These are phyloP conservation scores for Gerris lacustris DNA, from an alignment of 2,888 invertebrate species.

Conservation along the genomic window DNA sequence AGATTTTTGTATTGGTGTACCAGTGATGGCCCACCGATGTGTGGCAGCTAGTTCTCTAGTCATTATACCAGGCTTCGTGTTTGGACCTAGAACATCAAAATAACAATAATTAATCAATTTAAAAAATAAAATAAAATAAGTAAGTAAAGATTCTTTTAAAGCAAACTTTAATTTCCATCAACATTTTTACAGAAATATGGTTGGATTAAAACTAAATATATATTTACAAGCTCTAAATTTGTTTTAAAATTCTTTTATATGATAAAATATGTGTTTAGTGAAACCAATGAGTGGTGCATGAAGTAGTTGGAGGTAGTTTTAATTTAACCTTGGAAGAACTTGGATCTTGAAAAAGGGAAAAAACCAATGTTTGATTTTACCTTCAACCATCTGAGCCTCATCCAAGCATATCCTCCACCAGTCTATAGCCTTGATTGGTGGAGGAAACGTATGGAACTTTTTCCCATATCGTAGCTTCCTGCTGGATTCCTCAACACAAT, in stretches of 20 bases:
- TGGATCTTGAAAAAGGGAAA: too few relatives aligned
- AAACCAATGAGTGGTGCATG: too few relatives aligned
- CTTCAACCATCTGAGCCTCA: conserved; percentile 68
- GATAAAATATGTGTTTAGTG: too few relatives aligned
- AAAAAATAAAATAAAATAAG: too few relatives aligned
- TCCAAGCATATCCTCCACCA: conserved; percentile 71
- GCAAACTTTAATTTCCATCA: too few relatives aligned
- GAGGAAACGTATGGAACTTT: conserved; percentile 49
- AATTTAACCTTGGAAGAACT: too few relatives aligned
- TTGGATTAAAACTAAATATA: too few relatives aligned
- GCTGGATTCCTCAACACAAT: conserved; percentile 30
- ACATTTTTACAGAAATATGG: too few relatives aligned
- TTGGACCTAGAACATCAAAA: conserved; percentile 34
- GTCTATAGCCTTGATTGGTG: conserved; percentile 53
- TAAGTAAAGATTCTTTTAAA: too few relatives aligned
- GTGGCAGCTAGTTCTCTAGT: conserved; percentile 45
- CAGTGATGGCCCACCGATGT: conserved; percentile 63
- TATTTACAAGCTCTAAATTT: too few relatives aligned
- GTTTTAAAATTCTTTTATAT: too few relatives aligned
- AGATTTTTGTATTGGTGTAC: conserved; percentile 54
- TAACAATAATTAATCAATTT: background rate
- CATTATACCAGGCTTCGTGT: conserved; percentile 49
- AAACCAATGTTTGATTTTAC: background rate
- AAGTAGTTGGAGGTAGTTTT: too few relatives aligned
- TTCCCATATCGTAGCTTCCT: conserved; percentile 46